Evolutionary conservation across 2,113 vertebrate species (phyloP), one percentile per base, ranked within the genome.

Genomic region (Lepisosteus oculatus): DNA sequence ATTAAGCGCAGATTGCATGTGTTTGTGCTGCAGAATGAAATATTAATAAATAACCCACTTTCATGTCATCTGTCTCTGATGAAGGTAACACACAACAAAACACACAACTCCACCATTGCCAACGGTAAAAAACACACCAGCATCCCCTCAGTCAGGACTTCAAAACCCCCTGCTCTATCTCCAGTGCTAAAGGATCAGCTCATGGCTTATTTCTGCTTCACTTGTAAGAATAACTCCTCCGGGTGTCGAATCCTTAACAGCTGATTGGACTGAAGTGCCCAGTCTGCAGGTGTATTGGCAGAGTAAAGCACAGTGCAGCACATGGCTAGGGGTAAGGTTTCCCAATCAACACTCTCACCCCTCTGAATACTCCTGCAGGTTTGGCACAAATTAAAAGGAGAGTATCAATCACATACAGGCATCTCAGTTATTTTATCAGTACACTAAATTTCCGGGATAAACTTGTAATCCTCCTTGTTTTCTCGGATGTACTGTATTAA

Each of bases 401-500:
- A 76, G 45, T 68, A 69, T 74, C 74, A 79, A 76, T 70, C 69
- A 72, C 63, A 59, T 61, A 41, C 13, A 65, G 61, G 29, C 62
- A 57, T 71, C 17, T 65, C 56, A 59, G 12, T 61, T 70, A 70
- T 74, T 66, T 74, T 70, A 76, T 74, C 43, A 76, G 44, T 55
- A 41, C 5, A 6, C 55, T 41, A 41, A 61, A 51, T 51, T 51
- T 51, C 5, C 47, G 13, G 59, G 67, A 73, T 75, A 70, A 65
- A 72, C 71, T 74, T 70, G 74, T 76, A 76, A 78, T 80, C 72
- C 76, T 74, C 71, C 66, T 78, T 69, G 69, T 72, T 74, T 76
- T 69, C 65, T 73, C 64, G 72, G 74, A 51, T 78, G 69, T 56
- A 76, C 71, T 80, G 78, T 63, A 80, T 74, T 78, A 74, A 81